Base-by-base conservation (phyloP, 2,888 invertebrate genomes). In the Heliconius charithonia region DNA sequence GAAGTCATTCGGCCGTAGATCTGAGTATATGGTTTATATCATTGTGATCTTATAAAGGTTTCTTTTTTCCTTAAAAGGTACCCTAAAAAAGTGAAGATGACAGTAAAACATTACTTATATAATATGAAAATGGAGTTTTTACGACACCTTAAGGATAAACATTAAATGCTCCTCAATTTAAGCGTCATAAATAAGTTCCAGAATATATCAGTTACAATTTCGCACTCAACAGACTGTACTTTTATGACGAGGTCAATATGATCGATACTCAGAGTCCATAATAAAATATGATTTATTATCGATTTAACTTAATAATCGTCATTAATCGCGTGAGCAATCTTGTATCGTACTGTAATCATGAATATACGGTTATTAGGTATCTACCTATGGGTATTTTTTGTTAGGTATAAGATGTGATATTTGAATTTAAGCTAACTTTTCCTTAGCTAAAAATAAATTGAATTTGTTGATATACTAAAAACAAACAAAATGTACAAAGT, bases 231-330 rank as follows among this genome's bases (percentile, higher is more conserved):
- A 69, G 25, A 37, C 1, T 67, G 16, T 41, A 25, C 13, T n/a
- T 69, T 67, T 37, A 67, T n/a, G 32, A 67, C 37, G n/a, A 37
- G 67, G 67, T 67, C 37, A 37, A n/a, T 67, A 16, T n/a, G 67
- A 41, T 69, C 69, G 69, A 45, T 67, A 69, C 25, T 25, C 41
- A 13, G 51, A 45, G 41, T 25, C 25, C 45, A 69, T 67, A 67
- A 67, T 67, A 67, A 67, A 67, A n/a, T 67, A 67, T 67, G 37
- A 67, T 67, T 67, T 67, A 67, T 67, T 25, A 25, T 6, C n/a
- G 37, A 41, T 37, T 37, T 67, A 67, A 67, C n/a, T 67, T 67
- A 67, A 67, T 67, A 67, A 67, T 67, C 37, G 32, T 67, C 32
- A 37, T 67, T 67, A 67, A 67, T 41, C 12, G 67, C 25, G 37